These are phyloP conservation scores for Paralvinella palmiformis DNA, from an alignment of 1,140 invertebrate genomes.

Conservation along the genomic window DNA sequence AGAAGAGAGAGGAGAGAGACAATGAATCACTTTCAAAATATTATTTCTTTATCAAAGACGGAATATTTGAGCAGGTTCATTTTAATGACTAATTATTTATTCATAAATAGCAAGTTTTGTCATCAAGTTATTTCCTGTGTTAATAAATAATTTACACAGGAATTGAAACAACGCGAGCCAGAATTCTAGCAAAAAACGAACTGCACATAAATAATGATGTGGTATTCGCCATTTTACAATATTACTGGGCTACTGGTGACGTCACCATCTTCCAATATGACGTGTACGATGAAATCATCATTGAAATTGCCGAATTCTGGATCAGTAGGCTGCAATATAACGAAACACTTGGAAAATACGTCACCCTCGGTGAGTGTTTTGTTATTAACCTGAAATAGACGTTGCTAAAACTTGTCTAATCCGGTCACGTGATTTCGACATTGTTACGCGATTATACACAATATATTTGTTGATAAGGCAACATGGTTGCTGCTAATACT, in stretches of 20 bases:
- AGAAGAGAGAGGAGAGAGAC: too few species aligned
- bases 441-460: too few species aligned
- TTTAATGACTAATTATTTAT: too few species aligned
- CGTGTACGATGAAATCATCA: slow-evolving; percentile 29
- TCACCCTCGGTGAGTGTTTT: slow-evolving; percentile 29
- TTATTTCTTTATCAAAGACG: background rate
- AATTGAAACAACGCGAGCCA: slow-evolving; percentile 29
- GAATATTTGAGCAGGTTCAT: background rate
- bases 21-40: too few species aligned
- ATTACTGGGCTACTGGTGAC: slow-evolving; percentile 40
- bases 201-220: slow-evolving; percentile 52
- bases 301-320: slow-evolving; percentile 51
- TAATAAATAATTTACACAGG: too few species aligned
- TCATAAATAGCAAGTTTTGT: too few species aligned
- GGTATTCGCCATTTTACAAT: slow-evolving; percentile 48
- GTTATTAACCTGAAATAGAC: too few species aligned
- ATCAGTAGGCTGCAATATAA: slow-evolving; percentile 27
- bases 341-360: slow-evolving; percentile 23
- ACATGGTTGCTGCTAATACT: too few species aligned
- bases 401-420: too few species aligned
- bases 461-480: too few species aligned
- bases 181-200: slow-evolving; percentile 33
- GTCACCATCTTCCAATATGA: slow-evolving; percentile 26
- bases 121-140: too few species aligned
- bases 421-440: too few species aligned